Evolutionary conservation across 2,888 invertebrate species (phyloP), one percentile per base, ranked within the genome.

Genomic region (Tinea semifulvella): DNA sequence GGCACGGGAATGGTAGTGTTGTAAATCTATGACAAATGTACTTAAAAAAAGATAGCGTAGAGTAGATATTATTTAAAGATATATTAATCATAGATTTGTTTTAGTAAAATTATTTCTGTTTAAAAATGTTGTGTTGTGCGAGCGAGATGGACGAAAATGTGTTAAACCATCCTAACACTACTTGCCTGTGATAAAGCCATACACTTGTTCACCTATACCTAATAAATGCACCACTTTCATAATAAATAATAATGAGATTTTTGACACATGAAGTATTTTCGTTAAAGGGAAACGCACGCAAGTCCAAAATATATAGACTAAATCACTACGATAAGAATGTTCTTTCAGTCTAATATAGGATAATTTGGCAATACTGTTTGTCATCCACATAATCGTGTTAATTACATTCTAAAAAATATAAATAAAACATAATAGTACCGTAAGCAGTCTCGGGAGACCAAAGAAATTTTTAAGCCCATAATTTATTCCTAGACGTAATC

Each of bases 331-430:
- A 11, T 25, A 42, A 42, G 6, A 42, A 42, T 6, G 27, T 42
- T 27, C 64, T 55, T 63, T 79, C 80, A 80, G 80, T 80, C 80
- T 80, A 77, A 75, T 69, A 65, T 69, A 75, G 74, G 74, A 73
- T 77, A 68, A 77, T 79, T 80, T 80, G 80, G 80, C 80, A 80
- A 77, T 76, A 72, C 68, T 74, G 69, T 73, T 14, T 36, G 3
- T 36, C 18, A 36, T 36, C 8, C 5, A 22, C 25, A n/a, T 38
- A 35, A 11, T 13, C 14, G 7, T 36, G 18, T 14, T 14, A 4
- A 36, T 16, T 36, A 5, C 36, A 7, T 11, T 7, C 31, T 31
- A 5, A 36, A 36, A 19, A 38, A 38, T n/a, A n/a, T 17, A 38
- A 17, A 38, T 17, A n/a, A 38, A 17, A 14, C 13, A 31, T 14